phyloP scores from a whole-genome alignment of 2,797 vertebrate genomes.

The Agapornis canus region DNA sequence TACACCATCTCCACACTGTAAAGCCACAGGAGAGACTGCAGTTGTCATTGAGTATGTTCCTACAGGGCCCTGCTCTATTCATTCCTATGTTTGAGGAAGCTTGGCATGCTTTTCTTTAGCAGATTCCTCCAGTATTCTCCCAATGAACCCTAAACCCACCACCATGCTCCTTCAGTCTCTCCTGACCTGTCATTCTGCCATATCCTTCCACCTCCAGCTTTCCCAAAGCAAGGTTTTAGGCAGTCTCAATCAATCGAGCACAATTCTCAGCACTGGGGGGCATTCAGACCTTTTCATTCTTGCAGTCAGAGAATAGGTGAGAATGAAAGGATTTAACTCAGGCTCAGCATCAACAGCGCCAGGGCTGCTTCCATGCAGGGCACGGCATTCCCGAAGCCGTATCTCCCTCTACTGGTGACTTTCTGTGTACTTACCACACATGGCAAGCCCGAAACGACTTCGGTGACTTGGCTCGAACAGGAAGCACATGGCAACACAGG shows the following conservation, averaged over 20 bases:
- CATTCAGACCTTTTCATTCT: neutral
- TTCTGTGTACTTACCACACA: neutral
- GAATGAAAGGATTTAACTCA: neutral
- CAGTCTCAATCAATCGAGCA: neutral
- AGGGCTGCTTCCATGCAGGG: rapidly evolving
- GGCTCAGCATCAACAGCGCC: rapidly evolving
- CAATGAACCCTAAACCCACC: neutral
- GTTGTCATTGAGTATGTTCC: rapidly evolving
- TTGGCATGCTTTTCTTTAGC: neutral
- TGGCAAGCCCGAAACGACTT: neutral
- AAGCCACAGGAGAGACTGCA: neutral
- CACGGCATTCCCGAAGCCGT: neutral
- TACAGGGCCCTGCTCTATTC: neutral
- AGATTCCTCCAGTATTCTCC: neutral
- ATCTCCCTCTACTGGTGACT: conserved; percentile 54
- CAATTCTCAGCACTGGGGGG: rapidly evolving
- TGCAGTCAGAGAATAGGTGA: neutral
- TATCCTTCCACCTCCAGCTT: neutral
- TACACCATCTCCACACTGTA: neutral
- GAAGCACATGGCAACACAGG: neutral
- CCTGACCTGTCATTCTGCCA: rapidly evolving
- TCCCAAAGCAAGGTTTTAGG: neutral
- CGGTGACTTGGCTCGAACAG: neutral
- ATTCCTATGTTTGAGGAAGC: neutral
- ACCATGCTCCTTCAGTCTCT: neutral